Base-by-base conservation (phyloP, 35 echinoderm and acorn worm genomes). In the Nesometra sesokonis region DNA sequence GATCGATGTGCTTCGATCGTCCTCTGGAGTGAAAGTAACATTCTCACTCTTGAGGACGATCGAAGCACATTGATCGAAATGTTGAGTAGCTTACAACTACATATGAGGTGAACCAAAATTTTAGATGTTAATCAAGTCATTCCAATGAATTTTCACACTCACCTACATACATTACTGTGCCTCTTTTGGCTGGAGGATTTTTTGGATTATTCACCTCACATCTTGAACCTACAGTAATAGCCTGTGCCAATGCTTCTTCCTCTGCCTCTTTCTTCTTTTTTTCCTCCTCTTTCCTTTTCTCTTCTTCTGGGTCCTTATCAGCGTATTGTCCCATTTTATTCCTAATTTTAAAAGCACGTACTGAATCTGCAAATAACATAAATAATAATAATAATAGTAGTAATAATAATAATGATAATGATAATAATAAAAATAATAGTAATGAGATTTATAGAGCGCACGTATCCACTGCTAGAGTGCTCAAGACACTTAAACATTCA, bases 151-250 rank as follows among this genome's bases (percentile, higher is more conserved):
- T n/a, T 34, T 31, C 35, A 67, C 21, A 57, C 95, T 92, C 78
- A 97, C 95, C 95, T 38, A 97, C 87, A 94, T 27, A 97, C 92
- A 87, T 97, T 5, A 97, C 95, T 11, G 89, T 89, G 5, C 95
- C 95, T 90, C 95, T 91, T 85, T 97, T 97, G 1, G 84, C 82
- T 3, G 95, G 95, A 52, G 95, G 95, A 13, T 80, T 83, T 29
- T 85, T 87, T 0, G 95, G 95, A 57, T 87, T 89, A 76, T 91
- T 87, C 39, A 94, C 82, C 84, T 97, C 86, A 94, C 95, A 97
- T 86, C 95, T 86, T 35, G 82, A 82, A 33, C 89, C 92, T 29
- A 94, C 87, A 37, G 46, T 84, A 19, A 97, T 97, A 17, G 86
- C 76, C n/a, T 80, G 76, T 29, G 86, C 83, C 36, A 93, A 38